Evolutionary conservation across 2,113 vertebrate species (phyloP).

Genomic region (Laticauda laticaudata): DNA sequence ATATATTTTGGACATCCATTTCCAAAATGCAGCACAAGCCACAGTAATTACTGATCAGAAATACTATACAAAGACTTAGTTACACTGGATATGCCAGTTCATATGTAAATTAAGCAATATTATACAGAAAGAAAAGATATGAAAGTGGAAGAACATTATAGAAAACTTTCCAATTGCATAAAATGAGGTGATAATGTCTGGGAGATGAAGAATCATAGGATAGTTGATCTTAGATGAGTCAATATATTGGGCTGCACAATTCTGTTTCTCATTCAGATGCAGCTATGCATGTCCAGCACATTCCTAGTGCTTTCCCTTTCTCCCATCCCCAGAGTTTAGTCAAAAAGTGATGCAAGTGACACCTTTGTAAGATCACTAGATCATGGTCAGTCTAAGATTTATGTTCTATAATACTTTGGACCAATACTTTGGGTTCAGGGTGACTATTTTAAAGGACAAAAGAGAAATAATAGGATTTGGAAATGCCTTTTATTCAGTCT

Average conservation of each 20-base stretch:
- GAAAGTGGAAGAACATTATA: neutral
- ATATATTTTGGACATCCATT: neutral
- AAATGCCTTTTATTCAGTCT: neutral
- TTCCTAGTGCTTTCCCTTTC: neutral
- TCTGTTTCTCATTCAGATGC: neutral
- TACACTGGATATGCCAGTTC: neutral
- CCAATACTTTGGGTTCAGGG: neutral
- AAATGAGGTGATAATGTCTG: neutral
- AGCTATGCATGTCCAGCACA: neutral
- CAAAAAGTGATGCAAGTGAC: constrained; percentile 2
- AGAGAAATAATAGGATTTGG: constrained; percentile 13
- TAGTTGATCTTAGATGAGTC: neutral
- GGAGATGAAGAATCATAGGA: neutral
- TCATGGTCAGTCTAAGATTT: constrained; percentile 12
- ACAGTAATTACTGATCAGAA: neutral
- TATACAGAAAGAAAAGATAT: neutral
- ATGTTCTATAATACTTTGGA: constrained; percentile 5
- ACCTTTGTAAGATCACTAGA: constrained; percentile 13
- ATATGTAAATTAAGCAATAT: neutral
- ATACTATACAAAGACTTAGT: neutral
- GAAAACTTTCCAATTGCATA: neutral
- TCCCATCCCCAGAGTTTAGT: neutral
- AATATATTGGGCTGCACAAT: neutral
- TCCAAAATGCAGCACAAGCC: neutral
- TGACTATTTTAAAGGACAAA: neutral